These are phyloP conservation scores for Harpalus rufipes DNA, from an alignment of 2,888 invertebrate species.

Conservation along the genomic window DNA sequence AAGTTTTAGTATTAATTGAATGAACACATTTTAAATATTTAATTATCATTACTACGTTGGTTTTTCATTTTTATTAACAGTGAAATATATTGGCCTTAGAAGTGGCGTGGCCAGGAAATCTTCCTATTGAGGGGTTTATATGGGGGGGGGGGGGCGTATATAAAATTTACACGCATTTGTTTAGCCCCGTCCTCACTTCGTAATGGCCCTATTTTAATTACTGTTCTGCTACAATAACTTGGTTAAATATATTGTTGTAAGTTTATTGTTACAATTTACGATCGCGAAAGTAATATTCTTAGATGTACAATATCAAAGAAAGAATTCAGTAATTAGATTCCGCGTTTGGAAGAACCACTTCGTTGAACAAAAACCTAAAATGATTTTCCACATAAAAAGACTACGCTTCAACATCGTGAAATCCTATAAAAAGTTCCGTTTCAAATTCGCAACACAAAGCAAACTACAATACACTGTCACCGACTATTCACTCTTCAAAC, in stretches of 20 bases:
- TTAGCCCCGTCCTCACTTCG: no score
- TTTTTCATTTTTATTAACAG: not conserved
- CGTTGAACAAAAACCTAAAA: slow-evolving; percentile 37
- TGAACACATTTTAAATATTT: slow-evolving; percentile 20
- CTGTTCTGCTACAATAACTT: no score
- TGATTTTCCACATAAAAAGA: slow-evolving; percentile 41
- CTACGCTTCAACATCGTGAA: slow-evolving; percentile 22
- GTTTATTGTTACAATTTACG: not conserved
- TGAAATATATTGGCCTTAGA: no score
- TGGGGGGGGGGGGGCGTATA: no score
- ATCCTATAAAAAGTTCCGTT: slow-evolving; percentile 41
- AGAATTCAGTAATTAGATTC: slow-evolving; percentile 31
- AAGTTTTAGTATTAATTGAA: not conserved
- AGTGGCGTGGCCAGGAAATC: no score
- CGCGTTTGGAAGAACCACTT: slow-evolving; percentile 7
- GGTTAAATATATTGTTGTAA: not conserved
- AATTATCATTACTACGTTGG: not conserved
- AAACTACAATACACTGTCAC: slow-evolving; percentile 42
- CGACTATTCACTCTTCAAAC: slow-evolving; percentile 45
- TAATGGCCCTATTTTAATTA: no score
- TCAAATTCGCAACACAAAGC: slow-evolving; percentile 41
- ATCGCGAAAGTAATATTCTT: not conserved
- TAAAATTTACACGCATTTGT: no score
- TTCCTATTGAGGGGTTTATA: no score
- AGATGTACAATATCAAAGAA: not conserved